Conservation (phyloP, 2,888 invertebrate genomes). For the Netelia fuscicornis region DNA sequence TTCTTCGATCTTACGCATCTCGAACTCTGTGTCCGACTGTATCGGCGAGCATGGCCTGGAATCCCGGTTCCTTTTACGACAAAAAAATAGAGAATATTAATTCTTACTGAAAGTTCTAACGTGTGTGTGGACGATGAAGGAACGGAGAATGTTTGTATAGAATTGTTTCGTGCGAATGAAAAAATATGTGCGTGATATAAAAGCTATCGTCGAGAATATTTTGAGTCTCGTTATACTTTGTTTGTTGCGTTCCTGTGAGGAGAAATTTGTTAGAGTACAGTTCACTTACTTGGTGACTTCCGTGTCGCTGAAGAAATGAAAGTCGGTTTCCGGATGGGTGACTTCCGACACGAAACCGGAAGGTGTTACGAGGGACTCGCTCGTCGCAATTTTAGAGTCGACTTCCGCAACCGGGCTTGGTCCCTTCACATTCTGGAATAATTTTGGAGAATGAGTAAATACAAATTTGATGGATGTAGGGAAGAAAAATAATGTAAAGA, state of each 20-base stretch:
- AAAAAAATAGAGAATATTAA: slow-evolving; percentile 20
- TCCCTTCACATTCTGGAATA: slow-evolving; percentile 72
- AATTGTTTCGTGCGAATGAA: no score
- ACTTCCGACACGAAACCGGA: slow-evolving; percentile 80
- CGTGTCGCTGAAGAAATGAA: slow-evolving; percentile 97
- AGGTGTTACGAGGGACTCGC: slow-evolving; percentile 57
- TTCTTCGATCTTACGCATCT: slow-evolving; percentile 87
- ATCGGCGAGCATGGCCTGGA: slow-evolving; percentile 93
- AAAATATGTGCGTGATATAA: no score
- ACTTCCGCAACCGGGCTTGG: slow-evolving; percentile 76
- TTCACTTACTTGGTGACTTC: slow-evolving; percentile 89
- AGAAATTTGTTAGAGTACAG: not conserved
- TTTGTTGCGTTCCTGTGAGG: not conserved
- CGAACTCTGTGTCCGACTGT: slow-evolving; percentile 98
- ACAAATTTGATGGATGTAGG: not conserved
- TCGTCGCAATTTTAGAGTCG: slow-evolving; percentile 68
- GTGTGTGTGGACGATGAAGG: no score
- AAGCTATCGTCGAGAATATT: not conserved
- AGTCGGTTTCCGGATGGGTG: slow-evolving; percentile 87
- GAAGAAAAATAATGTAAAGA: slow-evolving; percentile 13
- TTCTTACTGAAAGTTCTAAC: no score
- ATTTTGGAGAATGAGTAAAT: slow-evolving; percentile 3
- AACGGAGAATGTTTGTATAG: no score
- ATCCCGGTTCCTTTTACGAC: slow-evolving; percentile 83
- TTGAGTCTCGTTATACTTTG: no score